Evolutionary conservation across 1,140 invertebrate species (phyloP), one percentile per base, ranked within the genome.

Genomic region (Eufriesea mexicana): DNA sequence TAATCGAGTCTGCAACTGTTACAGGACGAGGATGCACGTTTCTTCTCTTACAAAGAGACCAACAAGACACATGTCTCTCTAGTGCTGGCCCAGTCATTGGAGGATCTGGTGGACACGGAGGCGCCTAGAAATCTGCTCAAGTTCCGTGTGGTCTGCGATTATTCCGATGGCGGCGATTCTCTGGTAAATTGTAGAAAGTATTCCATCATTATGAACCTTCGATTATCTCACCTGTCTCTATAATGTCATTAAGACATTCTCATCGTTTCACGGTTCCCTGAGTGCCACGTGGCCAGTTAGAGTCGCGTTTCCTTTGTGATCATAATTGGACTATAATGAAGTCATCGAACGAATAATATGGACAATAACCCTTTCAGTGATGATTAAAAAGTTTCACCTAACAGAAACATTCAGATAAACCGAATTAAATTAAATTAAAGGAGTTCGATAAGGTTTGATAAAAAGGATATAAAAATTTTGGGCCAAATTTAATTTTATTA

Each of bases 41-140:
- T 96, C 91, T 97, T 97, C 92, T 95, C 95, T 10, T 96, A 96
- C 90, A 94, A 95, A 62, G 96, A 97, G 61, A 90, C 97, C 51
- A 97, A 98, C 93, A 91, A 95, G 28, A 97, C 97, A 2, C 96
- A 96, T 47, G 95, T 98, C 73, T 96, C 97, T 5, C 94, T 98
- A 45, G 93, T 96, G 66, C 92, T 98, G 79, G 96, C 96, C 1
- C 95, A 96, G 89, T 97, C 96, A 2, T 91, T 98, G 83, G 97
- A 98, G 86, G 95, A 96, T 71, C 93, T 98, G 23, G 97, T 98
- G 1, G 97, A 98, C 93, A 95, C 95, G 35, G 97, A 97, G 91
- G 95, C 95, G 83, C 97, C 97, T 4, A 95, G 96, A 90, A 98
- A 97, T 93, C 95, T 98, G 61, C 95, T 98, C 45, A 98, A 98